Base-by-base conservation (phyloP, 2,888 invertebrate genomes). In the Eledone cirrhosa region DNA sequence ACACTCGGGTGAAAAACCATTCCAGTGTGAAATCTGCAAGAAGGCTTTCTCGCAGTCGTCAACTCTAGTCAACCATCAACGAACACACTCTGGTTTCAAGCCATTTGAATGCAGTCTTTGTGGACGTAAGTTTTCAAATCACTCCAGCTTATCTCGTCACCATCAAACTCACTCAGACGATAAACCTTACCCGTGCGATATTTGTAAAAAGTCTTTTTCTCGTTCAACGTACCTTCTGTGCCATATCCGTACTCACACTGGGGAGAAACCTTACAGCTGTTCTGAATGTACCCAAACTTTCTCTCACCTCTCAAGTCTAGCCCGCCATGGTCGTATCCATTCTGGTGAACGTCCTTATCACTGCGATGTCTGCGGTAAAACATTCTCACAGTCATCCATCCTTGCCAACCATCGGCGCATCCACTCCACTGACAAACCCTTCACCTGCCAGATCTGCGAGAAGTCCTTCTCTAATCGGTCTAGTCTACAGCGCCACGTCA, bases 21-120 rank as follows among this genome's bases (percentile, higher is more conserved):
- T 72, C 24, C 41, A 31, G 11, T 72, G 72, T 33, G 72, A 72
- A 72, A 41, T 41, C 22, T 72, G 72, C 11, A 41, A 41, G 24
- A 72, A 72, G 24, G 31, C 72, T 72, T 72, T 72, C 31, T 72
- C 72, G n/a, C 72, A 72, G 72, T 72, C 72, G n/a, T 72, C 72
- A n/a, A 72, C 72, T 27, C 72, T 72, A n/a, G 72, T 72, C 72
- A 72, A 72, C 72, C 72, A 72, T 14, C 72, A 41, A 14, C 72
- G 72, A n/a, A 72, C 41, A n/a, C 72, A 72, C 41, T 72, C 72
- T 31, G 72, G 72, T 13, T 72, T 24, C 22, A 72, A 72, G 31
- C 72, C 72, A 13, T 72, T 72, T 33, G 72, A 72, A 24, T 72
- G 72, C n/a, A 31, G n/a, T 14, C 22, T 72, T 33, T 72, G 72